Evolutionary conservation across 2,797 vertebrate genomes (phyloP), one percentile per base, ranked within the genome.

Genomic region (Ctenopoma multispine): DNA sequence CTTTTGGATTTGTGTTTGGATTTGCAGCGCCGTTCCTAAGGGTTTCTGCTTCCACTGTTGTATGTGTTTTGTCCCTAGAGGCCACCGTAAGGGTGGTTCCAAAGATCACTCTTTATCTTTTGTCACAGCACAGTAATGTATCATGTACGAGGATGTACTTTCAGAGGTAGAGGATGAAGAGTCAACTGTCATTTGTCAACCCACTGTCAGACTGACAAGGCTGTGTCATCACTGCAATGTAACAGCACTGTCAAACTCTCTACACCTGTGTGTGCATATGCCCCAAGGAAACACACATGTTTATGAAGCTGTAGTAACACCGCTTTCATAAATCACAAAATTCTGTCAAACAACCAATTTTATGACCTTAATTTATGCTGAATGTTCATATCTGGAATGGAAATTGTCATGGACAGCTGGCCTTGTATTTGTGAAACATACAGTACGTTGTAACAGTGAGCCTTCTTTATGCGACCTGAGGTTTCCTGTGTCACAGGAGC

Each of bases 301-400:
- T 49, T 50, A 66, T 44, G 17, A 48, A 61, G 69, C 40, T 63
- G 48, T 50, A 24, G 20, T n/a, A 57, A 27, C 24, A 11, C 40
- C 60, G 23, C 23, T n/a, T n/a, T n/a, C n/a, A n/a, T n/a, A n/a
- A 40, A 67, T 69, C 43, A 55, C 44, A 27, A 21, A 21, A 21
- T 34, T 13, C 41, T 7, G 10, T 18, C 9, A 4, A 14, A 17
- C 10, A 12, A 46, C 7, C 9, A 7, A 27, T 15, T 4, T 43
- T 61, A 27, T 40, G 10, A 48, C 48, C 7, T 31, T 23, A 18
- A 60, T 24, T 24, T 51, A 27, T 29, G 27, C 43, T 71, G 71
- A 29, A 59, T 56, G 31, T 55, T 49, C 48, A 47, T 23, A 20
- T 11, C 5, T 4, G n/a, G 7, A 10, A 14, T 38, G 9, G 50